phyloP scores from a whole-genome alignment of 53 echinoderm and acorn worm genomes.

The Astropecten irregularis region DNA sequence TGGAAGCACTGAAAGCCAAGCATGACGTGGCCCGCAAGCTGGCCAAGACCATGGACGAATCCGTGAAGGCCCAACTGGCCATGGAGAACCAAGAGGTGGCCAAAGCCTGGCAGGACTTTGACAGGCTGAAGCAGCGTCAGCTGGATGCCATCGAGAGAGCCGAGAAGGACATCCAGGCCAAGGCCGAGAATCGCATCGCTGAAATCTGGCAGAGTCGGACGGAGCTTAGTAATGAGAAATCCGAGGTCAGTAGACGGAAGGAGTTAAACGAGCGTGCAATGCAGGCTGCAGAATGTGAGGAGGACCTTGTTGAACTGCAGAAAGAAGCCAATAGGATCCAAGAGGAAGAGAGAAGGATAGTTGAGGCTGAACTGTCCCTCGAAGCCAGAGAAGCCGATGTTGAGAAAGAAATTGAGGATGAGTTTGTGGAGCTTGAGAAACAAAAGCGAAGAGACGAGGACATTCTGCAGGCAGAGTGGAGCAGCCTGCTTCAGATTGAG shows the following conservation, averaged over 20 bases:
- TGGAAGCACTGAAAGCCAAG: conserved; percentile 87
- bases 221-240: conserved; percentile 64
- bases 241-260: conserved; percentile 55
- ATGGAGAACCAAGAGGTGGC: conserved; percentile 82
- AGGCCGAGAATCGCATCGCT: conserved; percentile 75
- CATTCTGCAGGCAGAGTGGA: conserved; percentile 70
- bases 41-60: conserved; percentile 75
- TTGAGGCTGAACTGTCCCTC: conserved; percentile 56
- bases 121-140: conserved; percentile 76
- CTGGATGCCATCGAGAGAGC: conserved; percentile 82
- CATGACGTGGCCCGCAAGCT: conserved; percentile 73
- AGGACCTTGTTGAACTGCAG: conserved; percentile 52
- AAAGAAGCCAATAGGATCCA: conserved; percentile 62
- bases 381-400: conserved; percentile 76
- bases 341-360: conserved; percentile 58
- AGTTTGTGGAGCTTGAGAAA: conserved; percentile 77
- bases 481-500: conserved; percentile 72
- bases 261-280: conserved; percentile 24
- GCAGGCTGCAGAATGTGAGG: conserved; percentile 38
- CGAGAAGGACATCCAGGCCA: conserved; percentile 81
- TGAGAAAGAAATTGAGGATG: conserved; percentile 77
- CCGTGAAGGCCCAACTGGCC: conserved; percentile 58
- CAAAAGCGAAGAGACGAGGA: conserved; percentile 66
- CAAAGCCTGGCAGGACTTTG: conserved; percentile 80
- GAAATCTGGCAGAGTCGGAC: conserved; percentile 83